phyloP scores from a whole-genome alignment of 2,797 vertebrate species.

The Propithecus deckenii region DNA sequence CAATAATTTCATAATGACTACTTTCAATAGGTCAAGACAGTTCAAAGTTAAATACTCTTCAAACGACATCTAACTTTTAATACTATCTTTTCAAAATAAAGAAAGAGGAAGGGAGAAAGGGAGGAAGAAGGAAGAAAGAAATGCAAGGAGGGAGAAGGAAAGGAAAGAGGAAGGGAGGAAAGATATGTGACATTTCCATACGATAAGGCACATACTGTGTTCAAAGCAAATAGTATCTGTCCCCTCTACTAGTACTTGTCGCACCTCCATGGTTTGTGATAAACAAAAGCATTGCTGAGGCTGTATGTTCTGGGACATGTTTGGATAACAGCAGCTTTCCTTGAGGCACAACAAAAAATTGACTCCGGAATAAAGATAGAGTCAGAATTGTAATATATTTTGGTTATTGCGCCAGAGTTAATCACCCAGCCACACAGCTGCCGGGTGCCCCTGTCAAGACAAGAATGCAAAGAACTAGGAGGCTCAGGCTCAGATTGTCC shows the following conservation, averaged over 20 bases:
- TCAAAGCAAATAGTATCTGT: not conserved
- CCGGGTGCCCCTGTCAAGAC: not conserved
- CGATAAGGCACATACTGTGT: not conserved
- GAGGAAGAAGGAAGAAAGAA: not conserved
- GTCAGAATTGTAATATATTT: slow-evolving; percentile 14
- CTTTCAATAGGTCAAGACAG: not conserved
- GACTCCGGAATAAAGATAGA: slow-evolving; percentile 20
- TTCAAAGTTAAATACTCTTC: not conserved
- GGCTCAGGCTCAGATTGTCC: not conserved
- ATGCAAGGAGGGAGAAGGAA: not conserved
- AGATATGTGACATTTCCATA: not conserved
- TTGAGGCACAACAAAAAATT: slow-evolving; percentile 17
- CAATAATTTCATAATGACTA: not conserved
- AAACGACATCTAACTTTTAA: not conserved
- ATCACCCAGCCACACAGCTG: not conserved
- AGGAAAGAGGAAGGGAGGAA: not conserved
- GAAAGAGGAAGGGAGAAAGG: not conserved
- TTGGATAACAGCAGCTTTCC: slow-evolving; percentile 3
- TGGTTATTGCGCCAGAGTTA: not conserved
- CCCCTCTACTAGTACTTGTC: not conserved
- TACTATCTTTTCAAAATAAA: not conserved
- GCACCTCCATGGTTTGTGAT: not conserved
- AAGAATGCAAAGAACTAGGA: not conserved
- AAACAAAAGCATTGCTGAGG: not conserved
- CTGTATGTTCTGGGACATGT: not conserved